Percentiles rank a stretch among this genome's conserved stretches.
Conservation (phyloP, 2,888 invertebrate genomes). For the Eubasilissa splendida region DNA sequence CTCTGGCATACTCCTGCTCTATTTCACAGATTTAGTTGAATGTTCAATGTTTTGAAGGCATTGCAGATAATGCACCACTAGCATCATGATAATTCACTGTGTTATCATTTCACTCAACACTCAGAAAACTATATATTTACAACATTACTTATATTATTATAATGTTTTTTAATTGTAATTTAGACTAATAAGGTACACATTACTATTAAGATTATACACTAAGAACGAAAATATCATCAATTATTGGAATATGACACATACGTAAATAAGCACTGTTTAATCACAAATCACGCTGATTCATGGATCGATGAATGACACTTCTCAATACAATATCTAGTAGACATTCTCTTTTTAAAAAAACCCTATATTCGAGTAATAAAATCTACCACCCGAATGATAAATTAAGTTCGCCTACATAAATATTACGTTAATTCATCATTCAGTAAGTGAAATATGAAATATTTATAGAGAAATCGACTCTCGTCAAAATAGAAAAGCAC, state of each 20-base stretch:
- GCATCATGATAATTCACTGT: conserved; percentile 31
- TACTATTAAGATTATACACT: neutral
- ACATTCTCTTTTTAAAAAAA: conserved; percentile 23
- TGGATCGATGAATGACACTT: conserved; percentile 26
- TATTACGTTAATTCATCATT: conserved; percentile 19
- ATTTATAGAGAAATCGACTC: conserved; percentile 49
- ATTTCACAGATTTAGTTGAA: conserved; percentile 43
- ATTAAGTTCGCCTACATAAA: neutral
- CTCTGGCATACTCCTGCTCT: conserved; percentile 68
- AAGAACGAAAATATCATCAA: too few relatives aligned
- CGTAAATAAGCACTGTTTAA: conserved; percentile 11
- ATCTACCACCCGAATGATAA: neutral
- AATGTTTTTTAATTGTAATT: too few relatives aligned
- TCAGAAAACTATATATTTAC: neutral
- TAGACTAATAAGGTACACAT: too few relatives aligned
- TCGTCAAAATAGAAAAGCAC: conserved; percentile 49
- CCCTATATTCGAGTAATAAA: neutral
- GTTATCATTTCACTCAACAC: conserved; percentile 2
- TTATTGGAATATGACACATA: conserved; percentile 3
- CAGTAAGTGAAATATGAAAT: conserved; percentile 38
- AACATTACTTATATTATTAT: too few relatives aligned
- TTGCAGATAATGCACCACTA: conserved; percentile 35
- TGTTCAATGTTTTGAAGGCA: conserved; percentile 37
- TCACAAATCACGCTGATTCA: conserved; percentile 21
- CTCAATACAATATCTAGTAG: neutral